phyloP scores from a whole-genome alignment of 2,888 invertebrate species.

The Dryomyza anilis region DNA sequence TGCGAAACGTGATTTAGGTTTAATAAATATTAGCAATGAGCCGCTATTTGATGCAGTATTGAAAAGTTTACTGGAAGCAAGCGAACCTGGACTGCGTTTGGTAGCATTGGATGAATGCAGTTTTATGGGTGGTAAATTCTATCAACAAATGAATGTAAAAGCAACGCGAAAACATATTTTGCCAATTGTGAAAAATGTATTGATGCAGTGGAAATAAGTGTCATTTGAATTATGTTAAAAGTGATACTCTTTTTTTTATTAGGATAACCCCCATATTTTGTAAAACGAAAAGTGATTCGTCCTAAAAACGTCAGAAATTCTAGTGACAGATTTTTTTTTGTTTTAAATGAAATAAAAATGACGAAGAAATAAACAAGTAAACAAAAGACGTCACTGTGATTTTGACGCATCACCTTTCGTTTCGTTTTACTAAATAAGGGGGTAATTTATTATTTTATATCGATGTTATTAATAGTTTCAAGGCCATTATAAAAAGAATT shows the following conservation, averaged over 20 bases:
- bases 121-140: slow-evolving; percentile 63
- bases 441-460: too few species aligned
- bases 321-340: too few species aligned
- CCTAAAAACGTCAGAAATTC: too few species aligned
- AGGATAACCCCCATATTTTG: neutral
- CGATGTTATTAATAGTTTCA: too few species aligned
- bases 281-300: too few species aligned
- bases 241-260: neutral
- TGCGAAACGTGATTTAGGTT: slow-evolving; percentile 68
- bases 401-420: too few species aligned
- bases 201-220: slow-evolving; percentile 31
- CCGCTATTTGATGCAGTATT: slow-evolving; percentile 46
- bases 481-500: too few species aligned
- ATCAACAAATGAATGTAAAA: slow-evolving; percentile 66
- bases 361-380: neutral
- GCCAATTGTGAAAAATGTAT: slow-evolving; percentile 66
- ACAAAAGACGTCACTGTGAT: too few species aligned
- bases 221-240: neutral
- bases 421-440: too few species aligned
- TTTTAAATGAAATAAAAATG: too few species aligned
- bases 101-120: slow-evolving; percentile 54
- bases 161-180: slow-evolving; percentile 74
- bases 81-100: slow-evolving; percentile 51
- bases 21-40: slow-evolving; percentile 58
- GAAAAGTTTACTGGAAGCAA: slow-evolving; percentile 34